Percentiles rank a stretch among this genome's conserved stretches.
Conservation (phyloP, 2,113 vertebrate genomes). For the Nibea albiflora region DNA sequence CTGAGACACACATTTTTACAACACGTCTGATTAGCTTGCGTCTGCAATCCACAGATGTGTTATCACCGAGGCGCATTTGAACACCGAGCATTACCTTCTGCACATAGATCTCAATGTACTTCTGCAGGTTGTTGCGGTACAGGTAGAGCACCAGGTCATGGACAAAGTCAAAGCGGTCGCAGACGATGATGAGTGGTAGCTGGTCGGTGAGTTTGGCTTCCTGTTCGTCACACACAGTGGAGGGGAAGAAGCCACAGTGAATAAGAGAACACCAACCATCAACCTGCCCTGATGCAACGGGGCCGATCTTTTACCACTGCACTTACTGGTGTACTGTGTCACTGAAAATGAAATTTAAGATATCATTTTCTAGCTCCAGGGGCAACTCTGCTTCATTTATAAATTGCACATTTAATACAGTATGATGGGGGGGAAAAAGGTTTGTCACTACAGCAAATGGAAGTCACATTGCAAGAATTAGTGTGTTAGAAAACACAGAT, state of each 20-base stretch:
- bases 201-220: conserved; percentile 99
- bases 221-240: conserved; percentile 78
- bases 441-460: conserved; percentile 53
- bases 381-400: neutral
- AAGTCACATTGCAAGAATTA: conserved; percentile 30
- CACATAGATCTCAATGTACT: conserved; percentile 99
- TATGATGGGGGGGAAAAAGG: conserved; percentile 4
- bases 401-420: conserved; percentile 16
- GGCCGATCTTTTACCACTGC: conserved; percentile 30
- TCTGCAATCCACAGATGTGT: neutral
- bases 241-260: conserved; percentile 2
- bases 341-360: conserved; percentile 37
- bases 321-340: neutral
- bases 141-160: conserved; percentile 98
- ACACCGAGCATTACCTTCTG: conserved; percentile 89
- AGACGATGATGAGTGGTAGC: conserved; percentile 97
- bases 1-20: conserved; percentile 72
- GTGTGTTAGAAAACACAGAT: conserved; percentile 1
- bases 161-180: conserved; percentile 98
- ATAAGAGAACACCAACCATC: conserved; percentile 8
- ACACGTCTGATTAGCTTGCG: neutral
- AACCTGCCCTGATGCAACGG: conserved; percentile 48
- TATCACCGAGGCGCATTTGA: neutral
- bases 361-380: conserved; percentile 35
- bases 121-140: conserved; percentile 99